These are phyloP conservation scores for Chamaea fasciata DNA, from an alignment of 2,113 vertebrate genomes.

Conservation along the genomic window DNA sequence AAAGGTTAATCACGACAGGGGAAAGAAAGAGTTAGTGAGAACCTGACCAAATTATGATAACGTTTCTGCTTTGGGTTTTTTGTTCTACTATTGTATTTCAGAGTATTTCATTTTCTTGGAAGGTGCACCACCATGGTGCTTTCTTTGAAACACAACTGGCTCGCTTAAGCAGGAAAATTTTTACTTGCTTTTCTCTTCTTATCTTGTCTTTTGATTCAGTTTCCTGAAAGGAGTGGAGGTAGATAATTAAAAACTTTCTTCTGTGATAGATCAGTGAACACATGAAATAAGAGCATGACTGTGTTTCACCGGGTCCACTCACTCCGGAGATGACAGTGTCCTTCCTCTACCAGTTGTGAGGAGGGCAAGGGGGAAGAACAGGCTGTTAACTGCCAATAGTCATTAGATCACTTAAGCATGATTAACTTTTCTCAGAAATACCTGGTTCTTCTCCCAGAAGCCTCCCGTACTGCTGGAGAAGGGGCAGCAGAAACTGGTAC, in stretches of 20 bases:
- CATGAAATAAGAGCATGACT: background rate
- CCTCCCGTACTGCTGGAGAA: background rate
- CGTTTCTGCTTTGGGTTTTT: background rate
- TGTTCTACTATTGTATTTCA: background rate
- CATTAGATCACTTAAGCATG: background rate
- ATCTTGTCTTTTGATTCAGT: background rate
- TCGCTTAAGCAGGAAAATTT: background rate
- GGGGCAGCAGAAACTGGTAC: background rate
- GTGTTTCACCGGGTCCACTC: background rate
- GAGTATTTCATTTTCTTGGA: background rate
- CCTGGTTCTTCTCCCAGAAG: background rate
- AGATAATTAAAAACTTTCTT: background rate
- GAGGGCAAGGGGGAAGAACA: background rate
- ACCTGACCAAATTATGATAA: background rate
- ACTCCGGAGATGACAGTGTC: background rate
- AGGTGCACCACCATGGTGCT: background rate
- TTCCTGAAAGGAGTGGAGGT: background rate
- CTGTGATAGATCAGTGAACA: background rate
- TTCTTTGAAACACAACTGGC: background rate
- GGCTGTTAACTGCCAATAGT: background rate
- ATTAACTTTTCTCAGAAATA: slow-evolving; percentile 20
- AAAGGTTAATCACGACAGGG: background rate
- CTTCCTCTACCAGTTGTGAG: background rate
- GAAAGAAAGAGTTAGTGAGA: background rate
- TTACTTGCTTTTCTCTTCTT: background rate